phyloP scores from a whole-genome alignment of 1,140 invertebrate genomes.

The Zaprionus taronus region DNA sequence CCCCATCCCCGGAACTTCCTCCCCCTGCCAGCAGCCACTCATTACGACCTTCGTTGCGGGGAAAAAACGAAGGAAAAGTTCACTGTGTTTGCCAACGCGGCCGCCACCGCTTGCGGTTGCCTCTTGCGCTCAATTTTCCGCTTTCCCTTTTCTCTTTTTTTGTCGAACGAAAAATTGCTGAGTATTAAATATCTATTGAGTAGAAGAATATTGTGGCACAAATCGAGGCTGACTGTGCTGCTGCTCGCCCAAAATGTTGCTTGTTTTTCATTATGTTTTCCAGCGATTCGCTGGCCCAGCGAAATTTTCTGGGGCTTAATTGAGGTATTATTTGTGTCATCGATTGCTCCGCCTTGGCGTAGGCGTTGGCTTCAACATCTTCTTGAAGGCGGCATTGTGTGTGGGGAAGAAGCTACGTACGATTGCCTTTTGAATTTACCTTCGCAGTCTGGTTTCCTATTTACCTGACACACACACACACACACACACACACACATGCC shows the following conservation, averaged over 20 bases:
- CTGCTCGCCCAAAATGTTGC: conserved; percentile 54
- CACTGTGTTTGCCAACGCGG: conserved; percentile 64
- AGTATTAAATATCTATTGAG: conserved; percentile 82
- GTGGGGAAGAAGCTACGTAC: neutral
- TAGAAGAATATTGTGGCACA: conserved; percentile 54
- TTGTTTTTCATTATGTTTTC: conserved; percentile 70
- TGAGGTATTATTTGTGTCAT: conserved; percentile 80
- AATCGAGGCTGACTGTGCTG: conserved; percentile 37
- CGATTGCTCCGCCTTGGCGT: conserved; percentile 48
- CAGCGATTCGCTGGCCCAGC: conserved; percentile 21
- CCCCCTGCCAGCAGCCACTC: conserved; percentile 43
- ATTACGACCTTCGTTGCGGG: conserved; percentile 56
- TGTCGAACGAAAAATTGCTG: conserved; percentile 46
- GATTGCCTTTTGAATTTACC: conserved; percentile 6
- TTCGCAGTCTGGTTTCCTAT: conserved; percentile 21
- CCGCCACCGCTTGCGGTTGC: conserved; percentile 56
- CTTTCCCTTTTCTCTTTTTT: conserved; percentile 17
- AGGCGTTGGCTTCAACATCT: neutral
- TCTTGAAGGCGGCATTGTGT: neutral
- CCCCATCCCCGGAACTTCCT: neutral
- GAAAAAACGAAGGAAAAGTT: conserved; percentile 55
- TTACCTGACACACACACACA: conserved; percentile 16
- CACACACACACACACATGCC: conserved; percentile 34
- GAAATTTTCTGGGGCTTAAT: conserved; percentile 58
- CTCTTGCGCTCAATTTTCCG: conserved; percentile 24